Conservation (phyloP, 2,113 vertebrate genomes). For the Solenodon paradoxus region DNA sequence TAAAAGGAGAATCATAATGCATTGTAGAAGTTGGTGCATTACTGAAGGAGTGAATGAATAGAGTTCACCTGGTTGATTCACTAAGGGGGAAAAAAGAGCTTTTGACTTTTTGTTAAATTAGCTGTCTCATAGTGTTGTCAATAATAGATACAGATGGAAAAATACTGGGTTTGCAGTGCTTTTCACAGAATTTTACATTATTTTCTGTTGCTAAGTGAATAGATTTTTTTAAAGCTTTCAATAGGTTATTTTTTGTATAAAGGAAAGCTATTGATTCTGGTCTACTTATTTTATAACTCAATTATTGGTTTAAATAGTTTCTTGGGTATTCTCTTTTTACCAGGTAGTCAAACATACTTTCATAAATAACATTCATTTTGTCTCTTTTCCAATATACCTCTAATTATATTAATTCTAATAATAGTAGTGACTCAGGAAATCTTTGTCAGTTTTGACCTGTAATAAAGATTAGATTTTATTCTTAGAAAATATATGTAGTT, state of each 20-base stretch:
- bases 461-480: not conserved
- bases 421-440: not conserved
- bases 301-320: conserved; percentile 23
- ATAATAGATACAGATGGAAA: not conserved
- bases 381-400: not conserved
- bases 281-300: not conserved
- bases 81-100: not conserved
- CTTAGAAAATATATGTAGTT: not conserved
- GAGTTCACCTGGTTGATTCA: not conserved
- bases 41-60: not conserved
- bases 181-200: not conserved
- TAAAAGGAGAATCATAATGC: not conserved
- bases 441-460: not conserved
- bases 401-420: conserved; percentile 5
- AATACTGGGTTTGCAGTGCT: not conserved
- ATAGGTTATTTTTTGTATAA: conserved; percentile 43
- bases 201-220: not conserved
- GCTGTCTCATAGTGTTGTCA: not conserved
- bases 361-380: not conserved
- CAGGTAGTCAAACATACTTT: not conserved
- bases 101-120: not conserved
- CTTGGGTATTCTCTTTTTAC: not conserved
- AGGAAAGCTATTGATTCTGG: conserved; percentile 39
- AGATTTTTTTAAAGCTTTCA: not conserved
- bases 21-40: not conserved